These are phyloP conservation scores for Magallana ariakensis DNA, from an alignment of 1,140 invertebrate genomes.

Conservation along the genomic window DNA sequence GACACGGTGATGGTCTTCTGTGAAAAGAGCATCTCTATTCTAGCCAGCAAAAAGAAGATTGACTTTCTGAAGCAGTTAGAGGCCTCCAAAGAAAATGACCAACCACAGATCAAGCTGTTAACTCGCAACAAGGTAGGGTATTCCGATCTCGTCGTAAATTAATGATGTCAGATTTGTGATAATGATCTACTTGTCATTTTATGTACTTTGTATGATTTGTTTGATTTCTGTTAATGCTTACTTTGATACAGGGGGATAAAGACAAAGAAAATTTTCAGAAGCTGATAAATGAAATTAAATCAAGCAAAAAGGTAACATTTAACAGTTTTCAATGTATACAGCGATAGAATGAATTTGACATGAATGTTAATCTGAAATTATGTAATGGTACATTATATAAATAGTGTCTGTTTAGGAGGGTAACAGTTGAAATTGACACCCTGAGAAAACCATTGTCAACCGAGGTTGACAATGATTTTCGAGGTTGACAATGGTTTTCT, in stretches of 20 bases:
- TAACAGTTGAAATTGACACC: too few species aligned
- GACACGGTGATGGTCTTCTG: constrained; percentile 97
- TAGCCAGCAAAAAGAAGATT: constrained; percentile 98
- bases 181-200: neutral
- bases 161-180: neutral
- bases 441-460: too few species aligned
- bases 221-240: neutral
- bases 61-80: constrained; percentile 97
- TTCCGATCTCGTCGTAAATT: neutral
- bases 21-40: constrained; percentile 90
- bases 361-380: neutral
- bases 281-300: constrained; percentile 91
- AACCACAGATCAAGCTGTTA: constrained; percentile 91
- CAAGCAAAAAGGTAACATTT: constrained; percentile 86
- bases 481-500: too few species aligned
- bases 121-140: constrained; percentile 91
- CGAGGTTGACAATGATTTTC: too few species aligned
- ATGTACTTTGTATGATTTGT: neutral
- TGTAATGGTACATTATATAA: neutral
- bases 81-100: constrained; percentile 88
- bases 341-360: too few species aligned
- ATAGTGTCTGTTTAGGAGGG: neutral
- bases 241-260: constrained; percentile 90
- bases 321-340: too few species aligned
- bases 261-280: constrained; percentile 96